Conservation (phyloP, 2,113 vertebrate genomes). For the Holacanthus passer region DNA sequence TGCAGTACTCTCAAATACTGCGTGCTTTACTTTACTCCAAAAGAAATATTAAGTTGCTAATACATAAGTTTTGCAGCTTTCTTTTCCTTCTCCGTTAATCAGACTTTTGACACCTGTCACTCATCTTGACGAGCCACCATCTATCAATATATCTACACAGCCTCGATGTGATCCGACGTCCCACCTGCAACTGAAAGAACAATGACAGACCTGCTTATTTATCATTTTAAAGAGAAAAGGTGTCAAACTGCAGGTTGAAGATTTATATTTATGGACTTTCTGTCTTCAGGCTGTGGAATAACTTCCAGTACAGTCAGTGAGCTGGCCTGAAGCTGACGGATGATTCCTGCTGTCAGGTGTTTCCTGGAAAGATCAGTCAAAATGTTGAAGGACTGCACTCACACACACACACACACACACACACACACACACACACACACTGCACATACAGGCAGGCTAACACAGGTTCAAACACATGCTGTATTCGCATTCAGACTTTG, state of each 20-base stretch:
- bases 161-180: not conserved
- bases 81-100: not conserved
- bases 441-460: not conserved
- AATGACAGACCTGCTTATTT: not conserved
- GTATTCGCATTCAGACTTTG: not conserved
- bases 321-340: conserved; percentile 6
- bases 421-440: not conserved
- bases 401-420: not conserved
- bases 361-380: conserved; percentile 17
- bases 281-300: not conserved
- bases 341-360: not conserved
- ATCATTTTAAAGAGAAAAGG: not conserved
- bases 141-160: not conserved
- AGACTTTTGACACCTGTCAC: not conserved
- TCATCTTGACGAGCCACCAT: not conserved
- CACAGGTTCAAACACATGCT: not conserved
- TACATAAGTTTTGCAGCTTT: too few relatives aligned
- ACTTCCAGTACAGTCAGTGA: conserved; percentile 8
- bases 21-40: too few relatives aligned
- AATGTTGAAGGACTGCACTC: not conserved
- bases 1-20: too few relatives aligned
- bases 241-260: not conserved
- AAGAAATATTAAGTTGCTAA: too few relatives aligned
- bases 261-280: not conserved
- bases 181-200: not conserved